Percentiles rank a stretch among this genome's conserved stretches.
phyloP scores from a whole-genome alignment of 2,797 vertebrate species.

The Orientallactaga sibirica region DNA sequence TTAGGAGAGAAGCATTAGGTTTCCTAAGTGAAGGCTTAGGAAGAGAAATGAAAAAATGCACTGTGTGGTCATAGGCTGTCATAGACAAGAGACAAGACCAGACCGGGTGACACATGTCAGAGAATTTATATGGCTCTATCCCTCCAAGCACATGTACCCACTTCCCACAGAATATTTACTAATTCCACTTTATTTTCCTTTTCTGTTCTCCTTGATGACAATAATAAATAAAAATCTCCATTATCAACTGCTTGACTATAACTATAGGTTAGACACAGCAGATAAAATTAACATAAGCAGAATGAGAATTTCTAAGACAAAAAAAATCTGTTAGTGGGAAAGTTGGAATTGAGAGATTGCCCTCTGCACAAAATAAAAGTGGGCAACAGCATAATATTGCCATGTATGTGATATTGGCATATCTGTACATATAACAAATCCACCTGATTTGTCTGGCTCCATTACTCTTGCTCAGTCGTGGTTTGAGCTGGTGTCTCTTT shows the following conservation, averaged over 20 bases:
- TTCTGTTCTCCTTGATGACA: not conserved
- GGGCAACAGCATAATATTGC: too few relatives aligned
- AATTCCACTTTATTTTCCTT: constrained; percentile 14
- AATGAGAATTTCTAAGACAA: not conserved
- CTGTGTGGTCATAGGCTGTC: not conserved
- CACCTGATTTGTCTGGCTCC: too few relatives aligned
- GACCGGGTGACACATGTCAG: not conserved
- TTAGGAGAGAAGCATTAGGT: not conserved
- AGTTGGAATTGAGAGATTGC: too few relatives aligned
- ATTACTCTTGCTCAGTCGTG: too few relatives aligned
- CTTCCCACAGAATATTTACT: not conserved
- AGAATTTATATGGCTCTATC: not conserved
- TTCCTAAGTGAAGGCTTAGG: constrained; percentile 1
- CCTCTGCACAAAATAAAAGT: too few relatives aligned
- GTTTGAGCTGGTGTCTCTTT: too few relatives aligned
- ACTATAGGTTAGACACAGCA: not conserved
- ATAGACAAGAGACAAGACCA: not conserved
- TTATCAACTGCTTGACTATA: not conserved
- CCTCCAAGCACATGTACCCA: not conserved
- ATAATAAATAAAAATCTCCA: not conserved
- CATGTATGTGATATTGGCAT: too few relatives aligned
- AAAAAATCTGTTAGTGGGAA: not conserved
- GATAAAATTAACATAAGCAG: constrained; percentile 11
- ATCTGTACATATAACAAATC: too few relatives aligned
- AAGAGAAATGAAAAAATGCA: not conserved